phyloP scores from a whole-genome alignment of 2,113 vertebrate genomes.

The Zosterops lateralis region DNA sequence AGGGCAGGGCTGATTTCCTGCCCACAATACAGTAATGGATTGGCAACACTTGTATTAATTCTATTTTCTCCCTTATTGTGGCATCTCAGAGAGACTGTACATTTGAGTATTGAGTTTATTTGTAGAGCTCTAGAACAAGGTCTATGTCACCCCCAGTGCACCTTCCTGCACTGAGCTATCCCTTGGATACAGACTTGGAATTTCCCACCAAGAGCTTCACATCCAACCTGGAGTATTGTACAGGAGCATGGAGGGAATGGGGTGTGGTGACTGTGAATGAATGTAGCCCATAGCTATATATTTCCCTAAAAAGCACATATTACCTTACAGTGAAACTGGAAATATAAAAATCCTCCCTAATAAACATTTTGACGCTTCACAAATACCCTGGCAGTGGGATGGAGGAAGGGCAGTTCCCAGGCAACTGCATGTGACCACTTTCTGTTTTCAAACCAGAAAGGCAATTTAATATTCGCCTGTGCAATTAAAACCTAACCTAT shows the following conservation, averaged over 20 bases:
- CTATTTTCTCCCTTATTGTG: neutral
- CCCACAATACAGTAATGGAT: neutral
- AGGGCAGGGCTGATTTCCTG: neutral
- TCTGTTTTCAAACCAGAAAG: neutral
- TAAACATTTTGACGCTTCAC: neutral
- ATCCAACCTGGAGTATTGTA: neutral
- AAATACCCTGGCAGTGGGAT: neutral
- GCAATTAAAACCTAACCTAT: neutral
- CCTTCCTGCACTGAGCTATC: neutral
- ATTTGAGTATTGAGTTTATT: neutral
- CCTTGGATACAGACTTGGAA: neutral
- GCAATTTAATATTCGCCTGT: neutral
- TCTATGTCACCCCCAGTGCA: rapidly evolving
- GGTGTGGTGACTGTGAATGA: neutral
- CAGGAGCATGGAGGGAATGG: neutral
- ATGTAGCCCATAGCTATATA: rapidly evolving
- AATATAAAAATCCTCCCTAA: neutral
- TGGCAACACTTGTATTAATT: neutral
- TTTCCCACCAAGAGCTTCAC: neutral
- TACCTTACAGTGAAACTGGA: neutral
- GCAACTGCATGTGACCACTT: rapidly evolving
- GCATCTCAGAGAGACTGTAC: neutral
- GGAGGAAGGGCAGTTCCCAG: neutral
- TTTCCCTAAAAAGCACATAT: neutral
- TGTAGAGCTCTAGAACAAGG: neutral